A percentile compares a stretch with the other conserved stretches of the same genome.
phyloP scores from a whole-genome alignment of 2,888 invertebrate species.

The Limnephilus auricula region DNA sequence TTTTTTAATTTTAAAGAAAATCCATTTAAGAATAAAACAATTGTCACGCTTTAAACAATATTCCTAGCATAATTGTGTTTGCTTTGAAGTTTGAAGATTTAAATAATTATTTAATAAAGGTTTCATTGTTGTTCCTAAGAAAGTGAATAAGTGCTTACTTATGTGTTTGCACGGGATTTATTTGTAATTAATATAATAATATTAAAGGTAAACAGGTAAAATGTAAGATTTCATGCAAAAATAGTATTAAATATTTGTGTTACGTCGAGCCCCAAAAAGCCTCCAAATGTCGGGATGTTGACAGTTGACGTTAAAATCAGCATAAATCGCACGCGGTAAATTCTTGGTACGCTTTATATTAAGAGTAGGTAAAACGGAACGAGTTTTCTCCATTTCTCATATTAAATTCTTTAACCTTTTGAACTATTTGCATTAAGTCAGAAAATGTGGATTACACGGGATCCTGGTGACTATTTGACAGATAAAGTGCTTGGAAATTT shows the following conservation, averaged over 20 bases:
- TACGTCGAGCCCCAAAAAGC: not conserved
- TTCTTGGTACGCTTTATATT: not conserved
- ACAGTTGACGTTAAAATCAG: not conserved
- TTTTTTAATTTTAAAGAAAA: too few species aligned
- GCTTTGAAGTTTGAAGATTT: too few species aligned
- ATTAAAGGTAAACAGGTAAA: not conserved
- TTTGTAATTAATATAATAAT: too few species aligned
- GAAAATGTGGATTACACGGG: conserved; percentile 29
- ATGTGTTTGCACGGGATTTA: not conserved
- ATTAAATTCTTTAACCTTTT: conserved; percentile 44
- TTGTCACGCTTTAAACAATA: too few species aligned
- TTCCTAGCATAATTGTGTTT: too few species aligned
- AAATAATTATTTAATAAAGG: too few species aligned
- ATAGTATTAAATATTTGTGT: not conserved
- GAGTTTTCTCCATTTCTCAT: conserved; percentile 8
- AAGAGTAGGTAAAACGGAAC: not conserved
- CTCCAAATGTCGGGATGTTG: not conserved
- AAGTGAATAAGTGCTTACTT: too few species aligned
- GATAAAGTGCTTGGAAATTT: conserved; percentile 43
- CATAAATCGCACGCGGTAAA: not conserved
- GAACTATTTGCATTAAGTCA: conserved; percentile 40
- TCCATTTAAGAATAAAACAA: too few species aligned
- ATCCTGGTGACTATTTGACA: conserved; percentile 20
- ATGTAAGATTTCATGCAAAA: not conserved
- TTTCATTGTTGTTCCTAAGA: too few species aligned